Evolutionary conservation across 2,888 invertebrate genomes (phyloP), one percentile per base, ranked within the genome.

Genomic region (Apeira syringaria): DNA sequence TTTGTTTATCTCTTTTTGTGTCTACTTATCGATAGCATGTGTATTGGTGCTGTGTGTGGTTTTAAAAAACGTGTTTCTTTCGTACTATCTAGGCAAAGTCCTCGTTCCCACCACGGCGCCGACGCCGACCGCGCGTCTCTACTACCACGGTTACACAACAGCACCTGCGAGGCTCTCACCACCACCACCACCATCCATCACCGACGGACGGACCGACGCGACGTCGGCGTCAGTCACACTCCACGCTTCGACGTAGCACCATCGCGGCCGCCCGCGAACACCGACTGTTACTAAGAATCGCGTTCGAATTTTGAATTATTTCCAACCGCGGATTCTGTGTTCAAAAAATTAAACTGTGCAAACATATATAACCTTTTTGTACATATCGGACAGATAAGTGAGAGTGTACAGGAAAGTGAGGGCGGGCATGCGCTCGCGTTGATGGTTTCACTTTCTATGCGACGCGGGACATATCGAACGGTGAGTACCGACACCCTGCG

Each of bases 381-480:
- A 25, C 25, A 25, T 11, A 74, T 72, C 66, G 66, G 59, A 70
- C 63, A 69, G 72, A 69, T 71, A 73, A 79, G 82, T 81, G 78
- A 69, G 71, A 64, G 56, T 56, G 55, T 38, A 30, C 53, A 70
- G 72, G 69, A 74, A 27, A 39, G 45, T 28, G 45, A 35, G 39
- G 34, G 10, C 26, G 34, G 35, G 81, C 58, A 83, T 86, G 86
- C 80, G 69, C 65, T 53, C 55, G 68, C 64, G 70, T 63, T 34
- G 35, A 34, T 34, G 73, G 70, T 84, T 87, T 86, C 86, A 83
- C 87, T 86, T 86, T 87, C 87, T 77, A 80, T 74, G 66, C 60
- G 64, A 66, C 36, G 34, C 76, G 80, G 81, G 80, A 80, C 79
- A 74, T 67, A 65, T 62, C 64, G 58, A 56, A 72, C 73, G 82